Conservation (phyloP, 2,888 invertebrate species). For the Trichopoda pennipes region DNA sequence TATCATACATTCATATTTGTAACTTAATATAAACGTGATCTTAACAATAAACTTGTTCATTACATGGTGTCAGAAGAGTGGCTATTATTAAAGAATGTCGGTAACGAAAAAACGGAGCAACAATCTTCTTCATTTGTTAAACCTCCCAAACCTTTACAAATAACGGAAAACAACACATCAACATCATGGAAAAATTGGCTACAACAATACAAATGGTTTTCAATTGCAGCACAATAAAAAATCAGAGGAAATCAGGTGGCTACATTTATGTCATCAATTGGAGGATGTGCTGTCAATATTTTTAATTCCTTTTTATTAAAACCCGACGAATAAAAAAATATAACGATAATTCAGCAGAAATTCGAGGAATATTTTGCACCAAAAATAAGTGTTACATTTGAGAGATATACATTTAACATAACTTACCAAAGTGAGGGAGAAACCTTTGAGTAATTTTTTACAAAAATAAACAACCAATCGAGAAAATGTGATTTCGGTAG, state of each 20-base stretch:
- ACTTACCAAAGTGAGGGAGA: constrained; percentile 56
- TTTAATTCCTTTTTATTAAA: constrained; percentile 22
- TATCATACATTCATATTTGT: background rate
- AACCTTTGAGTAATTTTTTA: constrained; percentile 64
- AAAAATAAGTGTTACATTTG: too few relatives aligned
- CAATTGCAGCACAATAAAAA: constrained; percentile 59
- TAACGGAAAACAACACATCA: constrained; percentile 50
- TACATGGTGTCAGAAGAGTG: constrained; percentile 17
- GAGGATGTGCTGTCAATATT: constrained; percentile 38
- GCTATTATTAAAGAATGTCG: constrained; percentile 1
- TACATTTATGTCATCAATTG: constrained; percentile 61
- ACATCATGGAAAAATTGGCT: constrained; percentile 57
- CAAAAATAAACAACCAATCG: constrained; percentile 58
- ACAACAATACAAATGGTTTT: constrained; percentile 65
- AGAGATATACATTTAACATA: too few relatives aligned
- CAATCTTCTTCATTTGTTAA: constrained; percentile 37
- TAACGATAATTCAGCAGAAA: constrained; percentile 35
- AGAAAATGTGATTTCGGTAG: constrained; percentile 60
- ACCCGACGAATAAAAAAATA: constrained; percentile 41
- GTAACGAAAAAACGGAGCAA: constrained; percentile 10
- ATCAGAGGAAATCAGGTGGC: constrained; percentile 60
- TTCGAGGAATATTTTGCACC: constrained; percentile 52
- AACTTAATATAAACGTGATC: background rate
- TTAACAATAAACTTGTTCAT: constrained; percentile 18
- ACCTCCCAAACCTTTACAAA: constrained; percentile 40